A percentile compares a stretch with the other conserved stretches of the same genome.
These are phyloP conservation scores for Pseudochirops corinnae DNA, from an alignment of 2,797 vertebrate genomes.

Conservation along the genomic window DNA sequence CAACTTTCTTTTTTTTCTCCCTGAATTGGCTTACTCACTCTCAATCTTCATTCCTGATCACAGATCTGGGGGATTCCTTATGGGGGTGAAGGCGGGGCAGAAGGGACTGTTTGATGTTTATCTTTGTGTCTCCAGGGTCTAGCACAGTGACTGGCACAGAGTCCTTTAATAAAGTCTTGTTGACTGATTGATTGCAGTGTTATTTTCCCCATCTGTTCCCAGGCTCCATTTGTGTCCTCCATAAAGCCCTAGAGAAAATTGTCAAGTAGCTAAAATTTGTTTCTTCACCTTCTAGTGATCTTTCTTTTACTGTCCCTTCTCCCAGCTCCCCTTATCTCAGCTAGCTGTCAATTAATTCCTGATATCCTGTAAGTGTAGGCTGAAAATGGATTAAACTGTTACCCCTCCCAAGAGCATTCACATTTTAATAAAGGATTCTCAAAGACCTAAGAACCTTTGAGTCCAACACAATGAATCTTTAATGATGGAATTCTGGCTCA, in stretches of 20 bases:
- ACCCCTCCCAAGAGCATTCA: constrained; percentile 43
- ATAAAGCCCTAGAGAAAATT: not conserved
- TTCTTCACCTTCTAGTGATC: not conserved
- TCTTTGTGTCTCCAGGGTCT: not conserved
- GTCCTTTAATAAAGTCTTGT: not conserved
- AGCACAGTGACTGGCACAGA: not conserved
- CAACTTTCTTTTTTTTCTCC: not conserved
- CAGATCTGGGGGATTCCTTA: not conserved
- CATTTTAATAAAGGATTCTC: constrained; percentile 55
- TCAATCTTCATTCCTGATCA: not conserved
- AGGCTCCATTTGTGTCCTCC: not conserved
- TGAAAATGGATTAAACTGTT: constrained; percentile 57
- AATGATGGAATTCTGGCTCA: constrained; percentile 47
- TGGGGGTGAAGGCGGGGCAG: not conserved
- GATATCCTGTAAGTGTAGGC: constrained; percentile 4
- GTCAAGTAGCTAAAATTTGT: not conserved
- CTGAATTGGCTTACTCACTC: not conserved
- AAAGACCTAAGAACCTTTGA: constrained; percentile 16
- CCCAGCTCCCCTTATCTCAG: not conserved
- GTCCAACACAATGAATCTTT: constrained; percentile 36
- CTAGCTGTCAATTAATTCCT: constrained; percentile 43
- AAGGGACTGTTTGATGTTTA: not conserved
- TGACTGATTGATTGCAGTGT: not conserved
- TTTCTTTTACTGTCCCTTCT: not conserved
- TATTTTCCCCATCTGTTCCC: not conserved